Conservation (phyloP, 2,888 invertebrate species). For the Aphidius colemani region DNA sequence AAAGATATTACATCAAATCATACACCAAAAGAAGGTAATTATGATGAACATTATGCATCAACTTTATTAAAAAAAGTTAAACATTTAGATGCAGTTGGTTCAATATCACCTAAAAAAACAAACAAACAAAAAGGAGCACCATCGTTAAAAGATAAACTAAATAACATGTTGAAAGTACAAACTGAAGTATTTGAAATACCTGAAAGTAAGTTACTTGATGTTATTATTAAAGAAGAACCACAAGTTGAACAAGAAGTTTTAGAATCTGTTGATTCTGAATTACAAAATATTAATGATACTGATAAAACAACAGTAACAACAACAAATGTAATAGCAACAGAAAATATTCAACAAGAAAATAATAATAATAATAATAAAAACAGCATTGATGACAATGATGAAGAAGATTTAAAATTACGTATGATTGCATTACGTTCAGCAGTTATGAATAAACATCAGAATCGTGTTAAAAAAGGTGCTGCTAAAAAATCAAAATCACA, state of each 20-base stretch:
- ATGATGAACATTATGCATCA: constrained; percentile 39
- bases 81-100: constrained; percentile 44
- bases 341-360: too few species aligned
- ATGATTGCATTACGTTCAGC: constrained; percentile 73
- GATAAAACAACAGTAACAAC: constrained; percentile 27
- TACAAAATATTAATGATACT: constrained; percentile 46
- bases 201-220: constrained; percentile 5
- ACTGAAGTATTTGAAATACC: not conserved
- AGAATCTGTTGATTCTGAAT: constrained; percentile 51
- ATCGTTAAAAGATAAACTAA: constrained; percentile 53
- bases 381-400: constrained; percentile 63
- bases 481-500: not conserved
- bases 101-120: constrained; percentile 30
- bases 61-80: constrained; percentile 51
- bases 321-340: constrained; percentile 11
- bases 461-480: constrained; percentile 54
- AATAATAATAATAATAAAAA: constrained; percentile 12
- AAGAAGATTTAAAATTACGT: constrained; percentile 68
- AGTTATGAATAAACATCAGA: constrained; percentile 68
- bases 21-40: not conserved
- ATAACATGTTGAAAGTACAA: constrained; percentile 46
- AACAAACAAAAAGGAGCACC: constrained; percentile 41
- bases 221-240: constrained; percentile 18
- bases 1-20: too few species aligned
- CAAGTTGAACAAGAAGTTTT: constrained; percentile 41